Evolutionary conservation across 1,140 invertebrate species (phyloP), one percentile per base, ranked within the genome.

Genomic region (Polypedilum pembai): DNA sequence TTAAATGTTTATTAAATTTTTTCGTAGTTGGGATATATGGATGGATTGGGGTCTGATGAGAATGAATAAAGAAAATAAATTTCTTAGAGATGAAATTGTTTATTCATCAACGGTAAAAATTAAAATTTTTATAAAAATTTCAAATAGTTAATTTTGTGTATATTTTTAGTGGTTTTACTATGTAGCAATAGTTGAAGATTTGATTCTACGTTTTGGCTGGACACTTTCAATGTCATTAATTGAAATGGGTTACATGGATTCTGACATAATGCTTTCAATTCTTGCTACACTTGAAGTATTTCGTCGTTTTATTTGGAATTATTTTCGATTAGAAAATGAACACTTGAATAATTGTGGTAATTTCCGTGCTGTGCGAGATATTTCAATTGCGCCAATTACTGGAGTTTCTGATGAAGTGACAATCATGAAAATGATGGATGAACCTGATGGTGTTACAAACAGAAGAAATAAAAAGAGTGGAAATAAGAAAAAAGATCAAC

Each of bases 1-100:
- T 45, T 45, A 12, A 12, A 12, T 3, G 2, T 3, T 45, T 45
- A 1, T 1, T 4, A 8, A 45, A 15, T 45, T 45, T 45, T 8
- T 3, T 45, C 2, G 41, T 45, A 45, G 41, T 1, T 98, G 96
- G 96, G 96, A 99, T 83, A 90, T 98, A 10, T 95, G 94, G 83
- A 95, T 98, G 93, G 96, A 99, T 86, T 99, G 96, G 96, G 96
- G 97, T 5, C 98, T 77, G 94, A 96, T 81, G 88, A n/a, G 87
- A 74, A 90, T 89, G 75, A 89, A 93, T 40, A 81, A 81, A 73
- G 92, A 97, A 83, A 95, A 96, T 83, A 87, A 83, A 80, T 89
- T 92, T 80, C 83, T 93, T 10, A 81, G 91, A 66, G 91, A 93
- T 80, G 91, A 93, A 83, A 90, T 91, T 77, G 90, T 92, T 40